phyloP scores from a whole-genome alignment of 2,113 vertebrate species.

The Gasterosteus aculeatus region DNA sequence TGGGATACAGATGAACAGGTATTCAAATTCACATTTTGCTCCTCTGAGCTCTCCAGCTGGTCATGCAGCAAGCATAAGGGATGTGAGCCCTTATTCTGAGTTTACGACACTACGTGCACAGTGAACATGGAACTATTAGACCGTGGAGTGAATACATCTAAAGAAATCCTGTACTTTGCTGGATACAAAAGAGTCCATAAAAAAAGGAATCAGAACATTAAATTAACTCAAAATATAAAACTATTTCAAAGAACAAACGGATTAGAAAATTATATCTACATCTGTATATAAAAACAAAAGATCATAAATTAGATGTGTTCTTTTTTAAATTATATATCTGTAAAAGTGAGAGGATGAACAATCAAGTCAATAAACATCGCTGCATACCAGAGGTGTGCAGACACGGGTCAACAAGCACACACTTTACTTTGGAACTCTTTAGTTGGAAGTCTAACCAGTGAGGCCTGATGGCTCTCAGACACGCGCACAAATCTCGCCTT shows the following conservation, averaged over 20 bases:
- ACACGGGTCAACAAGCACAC: constrained; percentile 25
- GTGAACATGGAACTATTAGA: constrained; percentile 24
- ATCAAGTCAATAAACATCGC: constrained; percentile 41
- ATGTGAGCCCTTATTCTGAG: constrained; percentile 23
- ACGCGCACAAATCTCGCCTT: not conserved
- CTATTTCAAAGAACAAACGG: constrained; percentile 53
- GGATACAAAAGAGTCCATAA: constrained; percentile 44
- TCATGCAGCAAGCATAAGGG: constrained; percentile 57
- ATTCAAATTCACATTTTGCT: constrained; percentile 54
- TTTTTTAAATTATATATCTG: constrained; percentile 52
- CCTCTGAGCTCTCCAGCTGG: constrained; percentile 25
- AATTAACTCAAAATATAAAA: constrained; percentile 77
- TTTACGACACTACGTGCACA: constrained; percentile 15
- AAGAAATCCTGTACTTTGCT: constrained; percentile 17
- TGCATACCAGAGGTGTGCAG: constrained; percentile 41
- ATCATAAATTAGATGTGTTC: constrained; percentile 66
- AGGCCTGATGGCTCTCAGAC: not conserved
- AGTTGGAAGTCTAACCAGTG: not conserved
- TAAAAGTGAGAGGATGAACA: constrained; percentile 62
- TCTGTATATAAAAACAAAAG: constrained; percentile 71
- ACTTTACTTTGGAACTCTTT: no score
- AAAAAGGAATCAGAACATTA: constrained; percentile 60
- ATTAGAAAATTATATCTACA: constrained; percentile 71
- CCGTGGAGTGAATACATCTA: not conserved
- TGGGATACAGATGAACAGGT: constrained; percentile 33